Evolutionary conservation across 2,888 invertebrate species (phyloP), one percentile per base, ranked within the genome.

Genomic region (Herminia tarsipennalis): DNA sequence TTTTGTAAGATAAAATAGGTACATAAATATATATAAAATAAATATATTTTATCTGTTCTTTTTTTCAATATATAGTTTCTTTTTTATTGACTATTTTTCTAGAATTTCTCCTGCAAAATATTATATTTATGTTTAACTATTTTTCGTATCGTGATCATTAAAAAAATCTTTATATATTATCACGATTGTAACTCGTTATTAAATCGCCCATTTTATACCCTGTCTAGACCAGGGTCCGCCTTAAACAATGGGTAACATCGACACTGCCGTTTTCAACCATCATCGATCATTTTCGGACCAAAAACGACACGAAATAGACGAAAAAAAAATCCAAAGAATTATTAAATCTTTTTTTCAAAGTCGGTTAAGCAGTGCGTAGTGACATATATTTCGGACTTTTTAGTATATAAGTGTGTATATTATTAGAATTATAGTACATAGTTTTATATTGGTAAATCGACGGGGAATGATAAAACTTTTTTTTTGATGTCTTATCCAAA

Each of bases 401-500:
- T 76, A 75, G 63, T 64, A 40, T 32, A 34, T 82, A 81, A 83
- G 81, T 74, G 81, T 84, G 83, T 83, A 84, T 81, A 83, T 76
- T 82, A 66, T 52, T 81, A 83, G 80, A 36, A 46, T n/a, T 38
- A 66, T 81, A 83, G 76, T 65, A 41, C 43, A 75, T 80, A 83
- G 78, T 82, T 83, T 81, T 85, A 71, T 80, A 79, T 68, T 52
- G 43, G 18, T 53, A 57, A 56, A 66, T 22, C 33, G 44, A 50
- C 35, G 54, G 43, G 50, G 47, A 56, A 39, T 36, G 13, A 36
- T 18, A 29, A 32, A 39, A 16, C 12, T 37, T 38, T 40, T 56
- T 55, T 66, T 56, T 56, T 56, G 44, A 65, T 66, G 66, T 66
- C 66, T 66, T 66, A 47, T 46, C 49, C 62, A 63, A 63, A 70